Base-by-base conservation (phyloP, 2,888 invertebrate species). In the Ophion ventricosus region DNA sequence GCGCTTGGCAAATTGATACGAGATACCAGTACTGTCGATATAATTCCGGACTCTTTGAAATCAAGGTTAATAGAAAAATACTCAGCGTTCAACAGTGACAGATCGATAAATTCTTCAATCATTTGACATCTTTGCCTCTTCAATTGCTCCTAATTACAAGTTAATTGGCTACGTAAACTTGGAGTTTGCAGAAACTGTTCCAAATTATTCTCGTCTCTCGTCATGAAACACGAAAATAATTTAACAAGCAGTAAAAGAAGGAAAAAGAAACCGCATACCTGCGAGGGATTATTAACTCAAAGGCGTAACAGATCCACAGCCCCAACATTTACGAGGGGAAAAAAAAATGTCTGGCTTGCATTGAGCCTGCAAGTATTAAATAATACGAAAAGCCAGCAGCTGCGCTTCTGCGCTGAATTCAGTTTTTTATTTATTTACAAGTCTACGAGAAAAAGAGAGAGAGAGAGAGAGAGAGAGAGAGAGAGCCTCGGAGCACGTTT, bases 401-500 rank as follows among this genome's bases (percentile, higher is more conserved):
- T 80, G n/a, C 67, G 73, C 73, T 67, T 49, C 76, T 23, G 59
- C 66, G 72, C 73, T 78, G 81, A 84, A 85, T 81, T 80, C 83
- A 79, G 61, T 82, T 73, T 73, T 83, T 82, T 76, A 70, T 80
- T 92, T 91, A 92, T 92, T 91, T 91, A 90, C 91, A 89, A 87
- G 80, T 74, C 49, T 74, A 76, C 66, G 63, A 72, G n/a, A n/a
- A n/a, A n/a, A n/a, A n/a, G n/a, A n/a, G n/a, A n/a, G n/a, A n/a
- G n/a, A n/a, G n/a, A n/a, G n/a, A n/a, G n/a, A n/a, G 85, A 85
- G 88, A 79, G 40, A 40, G 40, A 40, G 10, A 40, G 40, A 40
- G 49, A 49, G 49, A 49, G 17, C 86, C 89, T 88, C 87, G 83
- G 78, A 77, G 85, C 87, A 89, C 88, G 90, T 89, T 90, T 89